A percentile compares a stretch with the other conserved stretches of the same genome.
Conservation (phyloP, 2,888 invertebrate genomes). For the Tenthredo mesomela region DNA sequence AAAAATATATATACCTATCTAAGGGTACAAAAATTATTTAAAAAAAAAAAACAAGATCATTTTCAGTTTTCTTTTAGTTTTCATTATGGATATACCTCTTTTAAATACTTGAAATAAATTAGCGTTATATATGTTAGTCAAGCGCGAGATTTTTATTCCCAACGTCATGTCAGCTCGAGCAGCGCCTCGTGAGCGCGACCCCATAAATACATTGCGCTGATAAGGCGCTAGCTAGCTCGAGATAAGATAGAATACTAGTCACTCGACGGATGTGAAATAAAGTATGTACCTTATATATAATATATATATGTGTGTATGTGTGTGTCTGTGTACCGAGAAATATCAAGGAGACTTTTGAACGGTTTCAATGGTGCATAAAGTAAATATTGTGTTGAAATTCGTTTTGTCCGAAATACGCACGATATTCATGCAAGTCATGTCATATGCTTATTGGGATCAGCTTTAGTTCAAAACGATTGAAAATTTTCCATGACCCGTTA, state of each 20-base stretch:
- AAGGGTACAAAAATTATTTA: not conserved
- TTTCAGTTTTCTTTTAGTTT: not conserved
- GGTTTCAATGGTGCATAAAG: not conserved
- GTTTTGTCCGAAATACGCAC: not conserved
- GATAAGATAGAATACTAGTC: constrained; percentile 68
- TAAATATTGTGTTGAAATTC: not conserved
- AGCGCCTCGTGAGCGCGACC: constrained; percentile 64
- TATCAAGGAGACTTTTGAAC: constrained; percentile 28
- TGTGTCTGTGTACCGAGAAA: not conserved
- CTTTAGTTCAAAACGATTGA: not conserved
- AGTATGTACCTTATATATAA: not conserved
- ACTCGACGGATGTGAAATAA: constrained; percentile 16
- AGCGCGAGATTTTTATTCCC: constrained; percentile 10
- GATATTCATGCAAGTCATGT: not conserved
- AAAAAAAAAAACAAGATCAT: not conserved
- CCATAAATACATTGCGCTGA: constrained; percentile 73
- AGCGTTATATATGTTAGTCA: not conserved
- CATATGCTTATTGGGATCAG: not conserved
- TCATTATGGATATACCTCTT: not conserved
- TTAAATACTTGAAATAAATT: not conserved
- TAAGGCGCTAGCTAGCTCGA: constrained; percentile 64
- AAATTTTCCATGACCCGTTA: not conserved
- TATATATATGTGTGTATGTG: too few species aligned
- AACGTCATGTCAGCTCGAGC: constrained; percentile 4
- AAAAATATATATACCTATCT: too few species aligned